Evolutionary conservation across 2,797 vertebrate species (phyloP).

Genomic region (Gephyroberyx darwinii): DNA sequence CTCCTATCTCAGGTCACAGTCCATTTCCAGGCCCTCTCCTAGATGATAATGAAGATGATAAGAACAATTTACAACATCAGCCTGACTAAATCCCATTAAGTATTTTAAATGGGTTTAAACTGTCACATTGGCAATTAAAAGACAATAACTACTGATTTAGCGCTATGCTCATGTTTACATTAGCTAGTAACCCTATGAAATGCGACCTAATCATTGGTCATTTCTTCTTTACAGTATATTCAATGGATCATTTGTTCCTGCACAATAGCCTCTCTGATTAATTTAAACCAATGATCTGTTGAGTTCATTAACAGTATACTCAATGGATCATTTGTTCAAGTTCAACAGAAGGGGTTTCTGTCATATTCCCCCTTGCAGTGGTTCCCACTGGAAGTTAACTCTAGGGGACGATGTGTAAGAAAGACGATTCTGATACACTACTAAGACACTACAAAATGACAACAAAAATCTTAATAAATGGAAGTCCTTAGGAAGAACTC

Average conservation of each 20-base stretch:
- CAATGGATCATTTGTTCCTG: neutral
- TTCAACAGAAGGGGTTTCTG: no score
- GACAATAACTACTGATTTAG: neutral
- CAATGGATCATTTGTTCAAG: no score
- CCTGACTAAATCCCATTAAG: neutral
- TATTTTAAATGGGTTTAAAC: neutral
- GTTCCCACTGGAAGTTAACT: no score
- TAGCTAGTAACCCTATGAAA: neutral
- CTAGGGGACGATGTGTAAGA: no score
- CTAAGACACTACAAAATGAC: no score
- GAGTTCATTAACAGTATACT: no score
- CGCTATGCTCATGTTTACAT: neutral
- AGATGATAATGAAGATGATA: constrained; percentile 51
- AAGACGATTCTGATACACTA: no score
- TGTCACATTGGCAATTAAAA: neutral
- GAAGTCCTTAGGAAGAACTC: no score
- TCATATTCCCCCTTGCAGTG: no score
- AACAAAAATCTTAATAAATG: no score
- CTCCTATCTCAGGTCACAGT: constrained; percentile 64
- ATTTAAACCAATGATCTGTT: no score
- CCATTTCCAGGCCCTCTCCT: constrained; percentile 30
- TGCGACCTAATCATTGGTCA: neutral
- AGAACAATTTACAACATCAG: neutral
- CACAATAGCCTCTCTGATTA: no score
- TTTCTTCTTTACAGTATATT: neutral